Base-by-base conservation (phyloP, 2,797 vertebrate genomes). In the Eleutherodactylus coqui region DNA sequence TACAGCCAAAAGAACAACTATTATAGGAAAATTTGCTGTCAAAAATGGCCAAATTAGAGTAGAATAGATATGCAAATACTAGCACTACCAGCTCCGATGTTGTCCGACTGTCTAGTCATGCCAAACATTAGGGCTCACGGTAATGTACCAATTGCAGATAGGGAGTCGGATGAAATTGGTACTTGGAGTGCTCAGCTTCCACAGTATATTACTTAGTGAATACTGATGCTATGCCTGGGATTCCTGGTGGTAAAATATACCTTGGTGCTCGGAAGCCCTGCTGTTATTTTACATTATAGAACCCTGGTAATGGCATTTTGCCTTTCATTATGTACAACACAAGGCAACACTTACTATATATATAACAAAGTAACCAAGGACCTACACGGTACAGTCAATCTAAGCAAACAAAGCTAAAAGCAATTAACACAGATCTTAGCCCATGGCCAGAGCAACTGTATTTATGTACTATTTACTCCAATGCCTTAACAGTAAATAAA, bases 261-360 rank as follows among this genome's bases (percentile, higher is more conserved):
- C 45, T 49, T 72, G 47, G 64, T 38, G 34, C 32, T 53, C 45
- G 49, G 49, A 29, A 70, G 41, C 45, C 45, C 62, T 51, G 45
- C 64, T 82, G 64, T 53, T 51, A 82, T 70, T 58, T 82, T 70
- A 82, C 64, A 70, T 69, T 82, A 70, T 5, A 64, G 24, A 82
- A 51, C 27, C 47, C 64, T 82, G 47, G 32, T 36, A 82, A 70
- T 70, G 21, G 21, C 19, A 47, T 34, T 70, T 51, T 55, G 45
- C 17, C 16, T 70, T 27, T 53, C 47, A 72, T 76, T 76, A 11
- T 21, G 19, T 53, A 53, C 47, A 76, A 53, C 21, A 7, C 29
- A 76, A 76, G 49, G 32, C 29, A 17, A 24, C 27, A 34, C 72
- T 75, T 43, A 43, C 24, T 69, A 7, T 36, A 75, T 72, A 72